Evolutionary conservation across 2,113 vertebrate species (phyloP).

Genomic region (Ptilorrhoa leucosticta): DNA sequence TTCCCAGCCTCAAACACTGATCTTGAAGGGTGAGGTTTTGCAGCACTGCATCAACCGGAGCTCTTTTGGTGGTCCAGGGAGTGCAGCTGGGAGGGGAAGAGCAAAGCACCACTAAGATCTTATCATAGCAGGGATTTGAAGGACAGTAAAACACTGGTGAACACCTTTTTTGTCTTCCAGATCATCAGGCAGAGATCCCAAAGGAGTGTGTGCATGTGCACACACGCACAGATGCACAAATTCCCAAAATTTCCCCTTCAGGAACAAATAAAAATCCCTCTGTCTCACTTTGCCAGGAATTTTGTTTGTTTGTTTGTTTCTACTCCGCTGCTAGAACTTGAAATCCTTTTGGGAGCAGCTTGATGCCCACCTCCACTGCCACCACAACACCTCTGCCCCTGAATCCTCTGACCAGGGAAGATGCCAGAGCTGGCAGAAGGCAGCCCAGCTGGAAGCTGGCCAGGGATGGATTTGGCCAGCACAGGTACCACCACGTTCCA

Average conservation of each 20-base stretch:
- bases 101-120: neutral
- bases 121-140: neutral
- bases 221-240: neutral
- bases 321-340: neutral
- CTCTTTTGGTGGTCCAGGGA: constrained; percentile 11
- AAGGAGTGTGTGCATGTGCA: neutral
- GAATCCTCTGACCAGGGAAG: neutral
- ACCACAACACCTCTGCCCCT: neutral
- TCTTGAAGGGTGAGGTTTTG: neutral
- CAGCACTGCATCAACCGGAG: neutral
- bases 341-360: neutral
- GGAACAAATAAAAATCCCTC: neutral
- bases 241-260: neutral
- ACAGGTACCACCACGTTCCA: neutral
- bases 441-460: neutral
- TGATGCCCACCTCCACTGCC: neutral
- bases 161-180: neutral
- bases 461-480: neutral
- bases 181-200: neutral
- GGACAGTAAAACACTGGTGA: neutral
- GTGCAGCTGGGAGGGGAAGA: neutral
- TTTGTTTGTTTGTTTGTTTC: neutral
- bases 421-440: neutral
- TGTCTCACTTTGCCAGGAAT: neutral
- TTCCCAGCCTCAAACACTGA: neutral